phyloP scores from a whole-genome alignment of 2,797 vertebrate genomes.

The Sciaenops ocellatus region DNA sequence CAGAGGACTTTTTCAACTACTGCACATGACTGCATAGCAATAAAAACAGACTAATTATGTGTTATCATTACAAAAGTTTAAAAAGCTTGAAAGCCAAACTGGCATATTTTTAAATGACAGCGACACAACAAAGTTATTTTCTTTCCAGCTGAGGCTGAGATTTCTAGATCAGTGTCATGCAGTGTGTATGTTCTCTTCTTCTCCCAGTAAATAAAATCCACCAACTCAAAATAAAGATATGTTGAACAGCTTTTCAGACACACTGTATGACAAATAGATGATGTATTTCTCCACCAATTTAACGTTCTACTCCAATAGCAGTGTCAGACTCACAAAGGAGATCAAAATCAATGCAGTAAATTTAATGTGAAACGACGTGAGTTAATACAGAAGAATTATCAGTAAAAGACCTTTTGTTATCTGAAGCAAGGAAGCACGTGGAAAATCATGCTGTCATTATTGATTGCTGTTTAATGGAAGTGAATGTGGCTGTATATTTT shows the following conservation, averaged over 20 bases:
- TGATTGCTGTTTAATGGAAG: not conserved
- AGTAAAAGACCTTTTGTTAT: not conserved
- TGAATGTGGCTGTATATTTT: not conserved
- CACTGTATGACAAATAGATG: not conserved
- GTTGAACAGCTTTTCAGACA: not conserved
- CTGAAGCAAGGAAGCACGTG: not conserved
- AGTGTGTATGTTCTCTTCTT: not conserved
- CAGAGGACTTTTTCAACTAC: not conserved
- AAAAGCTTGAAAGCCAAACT: not conserved
- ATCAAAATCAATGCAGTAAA: not conserved
- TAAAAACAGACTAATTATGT: constrained; percentile 9
- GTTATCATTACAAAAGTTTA: not conserved
- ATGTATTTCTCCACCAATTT: not conserved
- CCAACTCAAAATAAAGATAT: not conserved
- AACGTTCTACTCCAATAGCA: not conserved
- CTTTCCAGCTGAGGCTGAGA: not conserved
- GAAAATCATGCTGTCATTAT: not conserved
- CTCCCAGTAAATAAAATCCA: not conserved
- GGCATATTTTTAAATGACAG: not conserved
- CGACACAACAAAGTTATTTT: not conserved
- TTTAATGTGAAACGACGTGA: not conserved
- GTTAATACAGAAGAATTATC: not conserved
- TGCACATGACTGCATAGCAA: not conserved
- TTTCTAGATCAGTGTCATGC: not conserved
- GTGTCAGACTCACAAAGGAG: not conserved